Base-by-base conservation (phyloP, 1,140 invertebrate genomes). In the Drosophila sucinea region DNA sequence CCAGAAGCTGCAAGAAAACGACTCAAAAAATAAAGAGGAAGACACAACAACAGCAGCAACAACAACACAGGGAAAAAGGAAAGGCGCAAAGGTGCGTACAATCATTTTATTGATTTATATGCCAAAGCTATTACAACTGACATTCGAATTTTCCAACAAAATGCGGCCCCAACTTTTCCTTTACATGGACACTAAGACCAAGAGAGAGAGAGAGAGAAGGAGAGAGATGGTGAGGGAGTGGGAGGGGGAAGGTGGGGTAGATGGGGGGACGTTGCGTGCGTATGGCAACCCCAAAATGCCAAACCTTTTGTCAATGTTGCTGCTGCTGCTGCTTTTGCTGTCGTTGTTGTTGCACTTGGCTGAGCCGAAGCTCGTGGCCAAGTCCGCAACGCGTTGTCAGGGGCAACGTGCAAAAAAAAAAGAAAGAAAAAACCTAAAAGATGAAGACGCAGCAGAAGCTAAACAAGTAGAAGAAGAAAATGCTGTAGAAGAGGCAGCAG, bases 61-160 rank as follows among this genome's bases (percentile, higher is more conserved):
- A 66, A 17, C 54, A 58, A 29, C 38, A 33, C 51, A 64, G 47
- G 25, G 25, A 38, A 58, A 61, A 57, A 33, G 54, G 60, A 32
- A 51, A 44, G 56, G 62, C 30, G 63, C 71, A 80, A 90, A 90
- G 87, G 87, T 90, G 86, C 87, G 86, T 90, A 90, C 87, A 90
- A 90, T 90, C 86, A 90, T 90, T 90, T 90, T 90, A 90, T 90
- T 90, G 87, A 90, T 90, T 90, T 90, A 90, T 90, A 90, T 90
- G 86, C 87, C 87, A 80, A 90, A 90, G 87, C 87, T 90, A 90
- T 90, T 90, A 90, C 87, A 89, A 90, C 87, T 90, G 87, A 90
- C 87, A 86, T 90, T 90, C 83, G 83, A 86, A 83, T 86, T 86
- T 86, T 86, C 82, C 79, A 87, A 79, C 79, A 67, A 81, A 73